A percentile compares a stretch with the other conserved stretches of the same genome.
These are phyloP conservation scores for Agrilus planipennis DNA, from an alignment of 1,140 invertebrate species.

Conservation along the genomic window DNA sequence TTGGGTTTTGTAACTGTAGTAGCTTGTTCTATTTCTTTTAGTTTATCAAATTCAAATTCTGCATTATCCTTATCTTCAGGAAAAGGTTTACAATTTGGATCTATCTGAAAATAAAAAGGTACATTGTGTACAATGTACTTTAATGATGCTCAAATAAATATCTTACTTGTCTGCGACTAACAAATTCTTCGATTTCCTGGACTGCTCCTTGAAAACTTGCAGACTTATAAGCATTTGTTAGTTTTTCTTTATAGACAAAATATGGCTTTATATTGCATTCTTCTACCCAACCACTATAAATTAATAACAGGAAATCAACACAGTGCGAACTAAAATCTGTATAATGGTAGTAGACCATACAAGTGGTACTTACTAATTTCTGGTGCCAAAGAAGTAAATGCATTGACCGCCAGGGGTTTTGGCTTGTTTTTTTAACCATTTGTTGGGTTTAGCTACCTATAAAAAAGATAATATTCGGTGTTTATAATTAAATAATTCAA, in stretches of 20 bases:
- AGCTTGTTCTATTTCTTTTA: conserved; percentile 46
- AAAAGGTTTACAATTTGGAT: conserved; percentile 28
- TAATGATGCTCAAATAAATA: not conserved
- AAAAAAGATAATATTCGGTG: conserved; percentile 15
- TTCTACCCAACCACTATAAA: conserved; percentile 81
- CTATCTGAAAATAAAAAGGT: conserved; percentile 16
- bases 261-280: conserved; percentile 76
- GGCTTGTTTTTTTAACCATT: conserved; percentile 51
- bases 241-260: conserved; percentile 65
- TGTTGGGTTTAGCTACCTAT: conserved; percentile 60
- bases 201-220: conserved; percentile 74
- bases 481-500: conserved; percentile 8
- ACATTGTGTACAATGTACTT: not conserved
- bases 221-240: conserved; percentile 67
- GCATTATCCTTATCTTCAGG: too few species aligned
- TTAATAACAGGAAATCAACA: conserved; percentile 12
- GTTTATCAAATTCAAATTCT: conserved; percentile 47
- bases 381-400: conserved; percentile 87
- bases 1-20: conserved; percentile 39
- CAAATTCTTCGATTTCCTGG: conserved; percentile 74
- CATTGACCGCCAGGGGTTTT: conserved; percentile 59
- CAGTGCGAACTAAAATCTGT: not conserved
- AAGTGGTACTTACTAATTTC: conserved; percentile 76
- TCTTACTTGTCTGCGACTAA: conserved; percentile 55
- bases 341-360: not conserved